Percentiles rank a stretch among this genome's conserved stretches.
These are phyloP conservation scores for Mus pahari DNA, from an alignment of 2,113 vertebrate genomes.

Conservation along the genomic window DNA sequence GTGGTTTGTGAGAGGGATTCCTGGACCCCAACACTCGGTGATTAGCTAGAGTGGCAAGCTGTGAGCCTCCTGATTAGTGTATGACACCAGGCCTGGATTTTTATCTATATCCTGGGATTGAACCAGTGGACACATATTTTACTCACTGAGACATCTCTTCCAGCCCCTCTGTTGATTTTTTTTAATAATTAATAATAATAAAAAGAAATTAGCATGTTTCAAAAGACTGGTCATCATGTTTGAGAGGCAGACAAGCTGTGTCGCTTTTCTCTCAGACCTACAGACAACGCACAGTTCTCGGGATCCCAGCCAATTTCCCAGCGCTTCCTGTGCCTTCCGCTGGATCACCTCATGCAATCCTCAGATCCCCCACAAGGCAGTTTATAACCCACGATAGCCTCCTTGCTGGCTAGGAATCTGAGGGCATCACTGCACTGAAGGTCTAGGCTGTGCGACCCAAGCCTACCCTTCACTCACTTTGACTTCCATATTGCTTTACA, in stretches of 20 bases:
- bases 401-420: background rate
- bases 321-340: background rate
- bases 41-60: background rate
- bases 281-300: too few relatives aligned
- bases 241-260: background rate
- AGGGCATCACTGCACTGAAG: accelerated
- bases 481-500: background rate
- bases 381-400: background rate
- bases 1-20: too few relatives aligned
- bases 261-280: background rate
- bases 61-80: background rate
- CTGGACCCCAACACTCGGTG: too few relatives aligned
- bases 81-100: background rate
- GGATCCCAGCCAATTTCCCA: background rate
- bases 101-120: background rate
- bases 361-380: background rate
- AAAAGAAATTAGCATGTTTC: background rate
- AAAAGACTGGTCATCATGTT: background rate
- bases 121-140: background rate
- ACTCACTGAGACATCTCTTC: background rate
- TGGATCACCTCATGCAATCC: accelerated
- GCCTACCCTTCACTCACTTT: accelerated
- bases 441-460: accelerated
- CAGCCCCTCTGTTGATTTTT: background rate
- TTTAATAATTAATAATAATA: background rate